phyloP scores from a whole-genome alignment of 2,113 vertebrate genomes.

The Spilogale gracilis region DNA sequence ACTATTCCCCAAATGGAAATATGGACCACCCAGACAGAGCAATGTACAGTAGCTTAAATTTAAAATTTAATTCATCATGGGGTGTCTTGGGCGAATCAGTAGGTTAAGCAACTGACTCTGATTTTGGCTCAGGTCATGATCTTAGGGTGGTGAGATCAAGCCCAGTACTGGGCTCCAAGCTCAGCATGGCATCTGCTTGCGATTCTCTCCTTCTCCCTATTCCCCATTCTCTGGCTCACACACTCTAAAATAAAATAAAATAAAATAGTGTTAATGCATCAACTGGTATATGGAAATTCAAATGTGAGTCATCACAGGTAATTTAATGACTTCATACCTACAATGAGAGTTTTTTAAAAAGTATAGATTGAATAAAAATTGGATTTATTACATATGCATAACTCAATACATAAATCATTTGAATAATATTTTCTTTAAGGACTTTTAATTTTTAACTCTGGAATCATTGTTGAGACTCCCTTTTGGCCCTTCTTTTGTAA shows the following conservation, averaged over 20 bases:
- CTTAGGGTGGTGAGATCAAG: neutral
- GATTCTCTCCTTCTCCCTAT: neutral
- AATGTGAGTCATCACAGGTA: neutral
- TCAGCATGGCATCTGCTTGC: neutral
- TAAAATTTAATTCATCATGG: neutral
- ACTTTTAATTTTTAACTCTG: neutral
- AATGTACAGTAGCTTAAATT: neutral
- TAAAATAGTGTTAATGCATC: neutral
- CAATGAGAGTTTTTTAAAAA: neutral
- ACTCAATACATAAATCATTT: neutral
- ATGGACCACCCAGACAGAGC: neutral
- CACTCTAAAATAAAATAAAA: neutral
- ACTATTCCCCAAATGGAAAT: neutral
- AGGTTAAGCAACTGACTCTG: neutral
- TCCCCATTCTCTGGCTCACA: neutral
- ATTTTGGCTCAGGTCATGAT: neutral
- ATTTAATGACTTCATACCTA: neutral
- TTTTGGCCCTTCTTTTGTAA: neutral
- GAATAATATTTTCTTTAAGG: neutral
- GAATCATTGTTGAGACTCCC: neutral
- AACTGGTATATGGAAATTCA: neutral
- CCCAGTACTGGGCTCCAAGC: neutral
- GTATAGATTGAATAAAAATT: neutral
- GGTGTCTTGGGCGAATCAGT: neutral
- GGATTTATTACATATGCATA: neutral